Base-by-base conservation (phyloP, 2,888 invertebrate species). In the Saturnia pavonia region DNA sequence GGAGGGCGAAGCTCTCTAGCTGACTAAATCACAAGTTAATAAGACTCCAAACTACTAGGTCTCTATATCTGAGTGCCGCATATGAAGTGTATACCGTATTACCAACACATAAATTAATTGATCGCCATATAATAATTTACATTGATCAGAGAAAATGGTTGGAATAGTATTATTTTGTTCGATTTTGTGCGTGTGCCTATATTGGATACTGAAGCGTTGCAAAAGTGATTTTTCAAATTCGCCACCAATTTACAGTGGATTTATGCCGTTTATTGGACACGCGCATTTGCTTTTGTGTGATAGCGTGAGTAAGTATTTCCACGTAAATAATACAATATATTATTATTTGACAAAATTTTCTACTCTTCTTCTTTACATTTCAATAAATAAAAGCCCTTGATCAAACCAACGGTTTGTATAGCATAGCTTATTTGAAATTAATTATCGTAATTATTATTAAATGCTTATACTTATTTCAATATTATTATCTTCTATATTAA, bases 171-270 rank as follows among this genome's bases (percentile, higher is more conserved):
- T 63, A 16, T 34, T 63, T 14, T 63, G 63, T 63, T 63, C 34
- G 34, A 63, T 63, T 19, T 1, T 63, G 22, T 63, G 63, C 27
- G 16, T 63, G 12, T 34, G 14, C 63, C 16, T 12, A 16, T 11
- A 2, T 63, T 34, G 27, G 63, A 14, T 34, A 16, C 7, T 14
- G 34, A 34, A 34, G 34, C 19, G 34, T 63, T 19, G 27, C 6
- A 63, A 16, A 19, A 34, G 14, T 34, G 27, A 16, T 63, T 34
- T 19, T 19, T 19, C 63, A 16, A 34, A 63, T 27, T 27, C 4
- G 16, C 63, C 63, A 16, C 63, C 63, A 16, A 63, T 63, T 27
- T 63, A 34, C 16, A 63, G 63, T 63, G 63, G 63, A 9, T 34
- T 63, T 22, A 8, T 63, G 6, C 63, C 63, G 0, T 16, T 63